phyloP scores from a whole-genome alignment of 2,113 vertebrate genomes.

The Melanerpes formicivorus region DNA sequence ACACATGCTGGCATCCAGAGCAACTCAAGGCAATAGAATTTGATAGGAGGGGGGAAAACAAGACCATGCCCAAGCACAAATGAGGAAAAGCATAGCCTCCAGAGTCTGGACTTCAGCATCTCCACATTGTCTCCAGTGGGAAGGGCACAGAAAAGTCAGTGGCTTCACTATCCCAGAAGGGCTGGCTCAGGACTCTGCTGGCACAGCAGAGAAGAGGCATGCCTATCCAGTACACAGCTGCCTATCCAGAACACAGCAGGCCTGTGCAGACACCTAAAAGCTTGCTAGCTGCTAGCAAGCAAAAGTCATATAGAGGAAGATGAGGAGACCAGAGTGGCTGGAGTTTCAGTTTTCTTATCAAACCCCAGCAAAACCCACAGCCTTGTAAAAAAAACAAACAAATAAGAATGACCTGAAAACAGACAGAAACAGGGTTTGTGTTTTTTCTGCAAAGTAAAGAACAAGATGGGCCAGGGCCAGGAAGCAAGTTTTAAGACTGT shows the following conservation, averaged over 20 bases:
- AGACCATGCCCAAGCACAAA: background rate
- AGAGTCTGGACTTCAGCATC: background rate
- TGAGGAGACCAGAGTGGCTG: background rate
- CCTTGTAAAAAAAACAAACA: background rate
- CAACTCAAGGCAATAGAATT: background rate
- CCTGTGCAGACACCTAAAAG: background rate
- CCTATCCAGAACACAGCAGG: background rate
- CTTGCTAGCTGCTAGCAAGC: background rate
- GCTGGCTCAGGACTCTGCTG: background rate
- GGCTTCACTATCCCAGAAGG: background rate
- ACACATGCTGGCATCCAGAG: background rate
- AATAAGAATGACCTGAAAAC: background rate
- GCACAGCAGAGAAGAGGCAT: background rate
- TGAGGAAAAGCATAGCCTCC: background rate
- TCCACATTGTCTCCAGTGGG: background rate
- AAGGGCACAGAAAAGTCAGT: background rate
- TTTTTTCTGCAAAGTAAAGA: background rate
- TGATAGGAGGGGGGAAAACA: background rate
- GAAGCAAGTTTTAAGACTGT: background rate
- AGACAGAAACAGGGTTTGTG: background rate
- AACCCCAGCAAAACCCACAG: background rate
- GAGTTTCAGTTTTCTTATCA: background rate
- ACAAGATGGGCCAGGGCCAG: background rate
- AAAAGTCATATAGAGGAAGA: background rate
- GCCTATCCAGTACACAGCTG: background rate